Evolutionary conservation across 2,113 vertebrate species (phyloP).

Genomic region (Alouatta palliata): DNA sequence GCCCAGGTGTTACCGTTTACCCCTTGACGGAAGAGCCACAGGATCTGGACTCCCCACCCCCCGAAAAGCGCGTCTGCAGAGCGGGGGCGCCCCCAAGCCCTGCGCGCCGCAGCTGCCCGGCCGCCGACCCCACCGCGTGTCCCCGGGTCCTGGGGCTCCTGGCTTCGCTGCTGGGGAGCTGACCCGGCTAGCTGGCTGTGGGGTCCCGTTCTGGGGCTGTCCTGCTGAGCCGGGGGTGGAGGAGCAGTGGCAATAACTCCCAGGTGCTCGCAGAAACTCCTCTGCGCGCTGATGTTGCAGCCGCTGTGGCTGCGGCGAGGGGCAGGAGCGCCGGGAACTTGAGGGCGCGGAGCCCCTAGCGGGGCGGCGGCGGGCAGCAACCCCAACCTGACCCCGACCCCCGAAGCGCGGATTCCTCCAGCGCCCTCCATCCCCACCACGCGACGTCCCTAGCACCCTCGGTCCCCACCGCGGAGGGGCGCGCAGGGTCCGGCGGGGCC

Average conservation of each 20-base stretch:
- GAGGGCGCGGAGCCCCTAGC: background rate
- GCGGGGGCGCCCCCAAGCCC: background rate
- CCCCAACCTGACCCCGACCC: background rate
- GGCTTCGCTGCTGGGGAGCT: background rate
- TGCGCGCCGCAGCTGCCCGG: background rate
- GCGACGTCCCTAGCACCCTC: too few relatives aligned
- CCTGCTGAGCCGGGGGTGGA: background rate
- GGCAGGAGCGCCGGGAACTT: background rate
- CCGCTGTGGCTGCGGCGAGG: background rate
- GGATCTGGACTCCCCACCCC: background rate
- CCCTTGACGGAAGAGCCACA: background rate
- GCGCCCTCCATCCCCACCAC: too few relatives aligned
- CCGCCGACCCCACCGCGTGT: background rate
- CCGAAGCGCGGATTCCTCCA: background rate
- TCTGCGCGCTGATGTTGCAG: background rate
- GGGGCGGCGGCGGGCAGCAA: background rate
- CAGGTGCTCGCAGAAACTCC: background rate
- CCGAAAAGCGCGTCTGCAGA: background rate
- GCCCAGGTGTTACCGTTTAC: background rate
- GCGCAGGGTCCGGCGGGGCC: background rate
- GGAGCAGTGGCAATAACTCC: background rate
- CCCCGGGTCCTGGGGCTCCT: background rate
- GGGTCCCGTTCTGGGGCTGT: background rate
- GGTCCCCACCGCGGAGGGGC: background rate
- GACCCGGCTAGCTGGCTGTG: background rate